Evolutionary conservation across 2,797 vertebrate genomes (phyloP).

Genomic region (Novumbra hubbsi): DNA sequence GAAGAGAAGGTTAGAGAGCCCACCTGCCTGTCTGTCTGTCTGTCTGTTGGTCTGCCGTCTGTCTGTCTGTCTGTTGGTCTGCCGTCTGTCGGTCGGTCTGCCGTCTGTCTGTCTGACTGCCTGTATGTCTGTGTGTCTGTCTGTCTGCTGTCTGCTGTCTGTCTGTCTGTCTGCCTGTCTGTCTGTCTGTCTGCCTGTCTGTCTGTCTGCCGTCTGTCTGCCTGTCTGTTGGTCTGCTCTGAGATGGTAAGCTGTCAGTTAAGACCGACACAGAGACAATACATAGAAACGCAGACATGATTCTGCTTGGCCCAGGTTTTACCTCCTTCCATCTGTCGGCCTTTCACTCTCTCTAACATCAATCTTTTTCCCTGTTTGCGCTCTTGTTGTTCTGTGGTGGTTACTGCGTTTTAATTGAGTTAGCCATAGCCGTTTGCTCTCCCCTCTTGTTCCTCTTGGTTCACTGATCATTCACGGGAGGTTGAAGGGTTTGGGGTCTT

Average conservation of each 20-base stretch:
- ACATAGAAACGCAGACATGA: slow-evolving; percentile 53
- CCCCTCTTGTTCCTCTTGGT: slow-evolving; percentile 56
- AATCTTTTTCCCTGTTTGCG: slow-evolving; percentile 28
- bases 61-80: slow-evolving; percentile 40
- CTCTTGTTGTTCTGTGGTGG: slow-evolving; percentile 8
- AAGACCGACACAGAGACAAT: slow-evolving; percentile 65
- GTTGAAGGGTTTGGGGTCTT: slow-evolving; percentile 58
- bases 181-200: slow-evolving; percentile 49
- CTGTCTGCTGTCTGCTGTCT: too few relatives aligned
- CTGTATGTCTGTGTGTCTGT: too few relatives aligned
- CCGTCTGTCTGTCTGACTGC: slow-evolving; percentile 51
- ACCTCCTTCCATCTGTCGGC: slow-evolving; percentile 28
- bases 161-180: slow-evolving; percentile 47
- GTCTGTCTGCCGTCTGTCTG: slow-evolving; percentile 49
- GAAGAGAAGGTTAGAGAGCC: slow-evolving; percentile 52
- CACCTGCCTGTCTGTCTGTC: slow-evolving; percentile 48
- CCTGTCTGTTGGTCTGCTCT: slow-evolving; percentile 49
- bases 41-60: slow-evolving; percentile 51
- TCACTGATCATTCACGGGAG: slow-evolving; percentile 65
- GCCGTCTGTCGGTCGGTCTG: too few relatives aligned
- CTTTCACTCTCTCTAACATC: slow-evolving; percentile 25
- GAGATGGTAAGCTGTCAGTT: slow-evolving; percentile 73
- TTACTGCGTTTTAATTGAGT: slow-evolving; percentile 54
- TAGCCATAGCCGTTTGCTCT: slow-evolving; percentile 43
- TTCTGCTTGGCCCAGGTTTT: slow-evolving; percentile 42